Conservation (phyloP, 1,140 invertebrate species). For the Zaprionus ghesquierei region DNA sequence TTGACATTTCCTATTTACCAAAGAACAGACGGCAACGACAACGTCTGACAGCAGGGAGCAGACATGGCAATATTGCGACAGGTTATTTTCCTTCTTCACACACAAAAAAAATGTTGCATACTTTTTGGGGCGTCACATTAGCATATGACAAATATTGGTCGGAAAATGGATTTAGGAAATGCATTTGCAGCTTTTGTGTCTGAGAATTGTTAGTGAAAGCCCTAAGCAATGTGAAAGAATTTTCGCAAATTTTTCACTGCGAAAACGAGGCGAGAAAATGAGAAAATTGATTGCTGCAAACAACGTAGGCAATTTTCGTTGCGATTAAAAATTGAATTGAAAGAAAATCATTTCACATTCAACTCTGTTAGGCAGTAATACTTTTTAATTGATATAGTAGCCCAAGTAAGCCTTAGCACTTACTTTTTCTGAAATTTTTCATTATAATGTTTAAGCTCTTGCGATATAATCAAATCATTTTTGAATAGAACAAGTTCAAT, state of each 20-base stretch:
- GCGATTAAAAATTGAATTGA: no score
- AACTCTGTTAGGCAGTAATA: not conserved
- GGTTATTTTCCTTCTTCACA: slow-evolving; percentile 54
- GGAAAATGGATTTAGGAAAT: slow-evolving; percentile 18
- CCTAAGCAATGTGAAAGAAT: not conserved
- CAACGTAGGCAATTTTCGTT: not conserved
- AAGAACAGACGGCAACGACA: slow-evolving; percentile 4
- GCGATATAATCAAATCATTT: not conserved
- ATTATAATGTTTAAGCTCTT: no score
- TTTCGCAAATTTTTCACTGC: not conserved
- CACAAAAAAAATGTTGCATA: slow-evolving; percentile 59
- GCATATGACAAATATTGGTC: slow-evolving; percentile 50
- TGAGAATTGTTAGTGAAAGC: not conserved
- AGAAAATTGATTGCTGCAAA: not conserved
- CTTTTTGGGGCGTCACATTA: slow-evolving; percentile 45
- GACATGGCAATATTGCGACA: slow-evolving; percentile 54
- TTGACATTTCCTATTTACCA: slow-evolving; percentile 74
- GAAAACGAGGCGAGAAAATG: not conserved
- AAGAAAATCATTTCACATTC: no score
- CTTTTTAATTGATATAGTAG: no score
- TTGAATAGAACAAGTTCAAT: not conserved
- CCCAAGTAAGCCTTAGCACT: no score
- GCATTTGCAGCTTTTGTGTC: slow-evolving; percentile 12
- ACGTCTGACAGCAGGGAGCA: slow-evolving; percentile 8
- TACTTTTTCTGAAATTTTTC: no score